phyloP scores from a whole-genome alignment of 2,797 vertebrate species.

The Leuciscus waleckii region DNA sequence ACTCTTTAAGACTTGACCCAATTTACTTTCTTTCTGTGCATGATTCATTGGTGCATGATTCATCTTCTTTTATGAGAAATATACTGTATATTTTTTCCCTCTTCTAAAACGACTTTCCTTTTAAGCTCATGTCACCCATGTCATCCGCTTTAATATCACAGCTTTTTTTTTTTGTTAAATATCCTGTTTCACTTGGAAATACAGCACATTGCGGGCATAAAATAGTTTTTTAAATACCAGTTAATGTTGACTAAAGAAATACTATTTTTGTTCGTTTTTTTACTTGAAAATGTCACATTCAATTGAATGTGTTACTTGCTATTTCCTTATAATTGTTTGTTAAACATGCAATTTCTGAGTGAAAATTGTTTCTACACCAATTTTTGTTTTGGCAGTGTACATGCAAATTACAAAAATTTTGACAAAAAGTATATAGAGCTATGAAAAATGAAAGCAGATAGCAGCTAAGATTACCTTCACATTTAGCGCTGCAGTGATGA shows the following conservation, averaged over 20 bases:
- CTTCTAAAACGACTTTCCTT: background rate
- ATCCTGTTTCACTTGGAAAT: background rate
- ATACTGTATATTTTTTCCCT: background rate
- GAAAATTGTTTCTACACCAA: no score
- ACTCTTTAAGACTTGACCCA: background rate
- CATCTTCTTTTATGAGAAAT: background rate
- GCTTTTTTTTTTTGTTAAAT: background rate
- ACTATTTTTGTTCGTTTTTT: no score
- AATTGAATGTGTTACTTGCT: no score
- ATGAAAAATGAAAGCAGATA: no score
- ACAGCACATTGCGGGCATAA: background rate
- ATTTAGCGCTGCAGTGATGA: background rate
- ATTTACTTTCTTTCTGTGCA: background rate
- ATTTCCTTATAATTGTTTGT: no score
- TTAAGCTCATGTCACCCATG: background rate
- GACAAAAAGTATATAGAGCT: background rate
- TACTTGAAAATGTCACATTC: no score
- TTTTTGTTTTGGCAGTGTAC: no score
- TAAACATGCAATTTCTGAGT: no score
- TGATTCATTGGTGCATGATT: background rate
- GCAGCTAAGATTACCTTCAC: background rate
- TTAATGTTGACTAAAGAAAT: background rate
- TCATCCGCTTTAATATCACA: background rate
- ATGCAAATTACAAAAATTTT: background rate
- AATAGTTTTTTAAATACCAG: background rate